phyloP scores from a whole-genome alignment of 1,140 invertebrate species.

The Tenebrio molitor region DNA sequence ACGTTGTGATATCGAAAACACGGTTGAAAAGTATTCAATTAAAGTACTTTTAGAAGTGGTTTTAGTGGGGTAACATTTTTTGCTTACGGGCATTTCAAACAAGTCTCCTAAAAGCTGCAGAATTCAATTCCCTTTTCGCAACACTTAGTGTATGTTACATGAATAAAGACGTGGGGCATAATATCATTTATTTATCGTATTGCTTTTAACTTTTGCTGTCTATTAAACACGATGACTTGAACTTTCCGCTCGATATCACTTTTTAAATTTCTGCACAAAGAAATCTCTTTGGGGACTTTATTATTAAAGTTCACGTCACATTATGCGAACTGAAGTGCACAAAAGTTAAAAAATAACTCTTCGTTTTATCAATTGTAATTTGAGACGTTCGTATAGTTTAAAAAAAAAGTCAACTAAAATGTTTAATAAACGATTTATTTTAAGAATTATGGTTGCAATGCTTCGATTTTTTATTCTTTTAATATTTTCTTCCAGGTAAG shows the following conservation, averaged over 20 bases:
- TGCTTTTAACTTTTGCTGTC: neutral
- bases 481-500: too few species aligned
- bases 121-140: constrained; percentile 35
- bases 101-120: constrained; percentile 31
- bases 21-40: constrained; percentile 47
- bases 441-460: too few species aligned
- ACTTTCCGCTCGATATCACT: neutral
- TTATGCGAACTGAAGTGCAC: constrained; percentile 1
- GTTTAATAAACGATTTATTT: too few species aligned
- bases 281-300: neutral
- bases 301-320: neutral
- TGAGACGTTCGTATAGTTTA: too few species aligned
- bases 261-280: neutral
- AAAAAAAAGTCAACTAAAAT: too few species aligned
- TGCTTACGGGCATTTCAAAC: constrained; percentile 38
- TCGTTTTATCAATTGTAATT: too few species aligned
- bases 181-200: constrained; percentile 1
- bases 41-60: constrained; percentile 45
- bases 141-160: constrained; percentile 1
- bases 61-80: constrained; percentile 37
- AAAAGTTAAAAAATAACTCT: neutral
- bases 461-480: too few species aligned
- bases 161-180: neutral
- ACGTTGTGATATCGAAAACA: constrained; percentile 43
- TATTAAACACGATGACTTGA: neutral